A percentile compares a stretch with the other conserved stretches of the same genome.
Evolutionary conservation across 2,797 vertebrate species (phyloP).

Genomic region (Lindbergichthys nudifrons): DNA sequence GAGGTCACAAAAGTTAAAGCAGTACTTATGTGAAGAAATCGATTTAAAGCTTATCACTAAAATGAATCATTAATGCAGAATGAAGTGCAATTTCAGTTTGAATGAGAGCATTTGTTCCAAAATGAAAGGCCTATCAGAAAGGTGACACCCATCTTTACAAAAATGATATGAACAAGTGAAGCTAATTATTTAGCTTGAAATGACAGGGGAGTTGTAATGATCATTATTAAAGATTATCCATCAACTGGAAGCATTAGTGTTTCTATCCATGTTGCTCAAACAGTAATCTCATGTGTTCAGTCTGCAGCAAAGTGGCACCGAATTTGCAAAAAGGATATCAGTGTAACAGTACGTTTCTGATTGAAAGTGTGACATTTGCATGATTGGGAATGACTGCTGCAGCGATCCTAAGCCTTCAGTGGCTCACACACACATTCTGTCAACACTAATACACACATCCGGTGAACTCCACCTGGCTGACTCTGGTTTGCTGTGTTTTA

Average conservation of each 20-base stretch:
- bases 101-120: slow-evolving; percentile 1
- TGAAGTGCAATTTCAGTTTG: slow-evolving; percentile 20
- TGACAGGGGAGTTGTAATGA: neutral
- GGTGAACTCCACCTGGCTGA: neutral
- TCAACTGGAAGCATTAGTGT: neutral
- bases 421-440: neutral
- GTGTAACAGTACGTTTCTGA: neutral
- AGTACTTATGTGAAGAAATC: neutral
- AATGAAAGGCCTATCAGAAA: neutral
- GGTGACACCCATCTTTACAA: slow-evolving; percentile 1
- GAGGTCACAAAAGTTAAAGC: slow-evolving; percentile 28
- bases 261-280: neutral
- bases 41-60: slow-evolving; percentile 34
- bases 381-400: neutral
- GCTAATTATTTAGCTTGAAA: neutral
- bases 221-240: neutral
- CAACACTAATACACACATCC: neutral
- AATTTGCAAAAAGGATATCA: neutral
- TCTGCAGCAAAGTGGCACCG: neutral
- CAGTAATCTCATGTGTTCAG: neutral
- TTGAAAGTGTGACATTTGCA: neutral
- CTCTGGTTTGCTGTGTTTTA: slow-evolving; percentile 7
- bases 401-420: neutral
- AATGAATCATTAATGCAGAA: slow-evolving; percentile 40
- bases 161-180: slow-evolving; percentile 3